phyloP scores from a whole-genome alignment of 2,888 invertebrate genomes.

The Lacanobia oleracea region DNA sequence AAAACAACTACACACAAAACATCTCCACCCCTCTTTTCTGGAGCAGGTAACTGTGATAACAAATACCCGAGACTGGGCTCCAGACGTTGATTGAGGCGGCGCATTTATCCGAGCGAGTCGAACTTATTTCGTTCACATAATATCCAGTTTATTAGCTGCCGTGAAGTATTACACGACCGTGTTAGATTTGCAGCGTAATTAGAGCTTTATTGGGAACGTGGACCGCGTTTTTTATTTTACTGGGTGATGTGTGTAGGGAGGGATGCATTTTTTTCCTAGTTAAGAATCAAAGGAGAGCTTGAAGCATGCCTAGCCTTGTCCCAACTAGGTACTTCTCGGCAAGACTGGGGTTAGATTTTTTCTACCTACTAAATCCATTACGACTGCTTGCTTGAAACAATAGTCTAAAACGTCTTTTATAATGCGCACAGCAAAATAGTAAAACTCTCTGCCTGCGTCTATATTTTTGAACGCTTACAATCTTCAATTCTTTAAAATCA shows the following conservation, averaged over 20 bases:
- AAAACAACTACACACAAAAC: neutral
- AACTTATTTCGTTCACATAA: constrained; percentile 75
- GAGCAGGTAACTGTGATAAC: constrained; percentile 73
- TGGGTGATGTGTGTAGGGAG: neutral
- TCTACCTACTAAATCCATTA: too few relatives aligned
- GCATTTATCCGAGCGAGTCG: constrained; percentile 77
- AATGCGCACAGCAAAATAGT: too few relatives aligned
- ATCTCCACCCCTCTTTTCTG: constrained; percentile 41
- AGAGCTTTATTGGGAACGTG: constrained; percentile 58
- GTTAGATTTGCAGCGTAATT: constrained; percentile 63
- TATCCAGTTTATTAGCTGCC: constrained; percentile 80
- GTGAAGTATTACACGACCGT: constrained; percentile 71
- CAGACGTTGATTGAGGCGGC: constrained; percentile 81
- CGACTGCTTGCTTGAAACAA: too few relatives aligned
- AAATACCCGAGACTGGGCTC: constrained; percentile 73
- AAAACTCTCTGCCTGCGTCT: too few relatives aligned
- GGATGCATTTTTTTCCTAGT: neutral
- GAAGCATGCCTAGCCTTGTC: neutral
- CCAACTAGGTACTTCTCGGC: too few relatives aligned
- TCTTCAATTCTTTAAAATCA: too few relatives aligned
- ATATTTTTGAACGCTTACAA: too few relatives aligned
- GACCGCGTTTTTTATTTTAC: constrained; percentile 35
- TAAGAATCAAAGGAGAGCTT: neutral
- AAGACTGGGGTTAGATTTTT: too few relatives aligned
- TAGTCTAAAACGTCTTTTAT: too few relatives aligned